Base-by-base conservation (phyloP, 2,797 vertebrate genomes). In the Prionace glauca region DNA sequence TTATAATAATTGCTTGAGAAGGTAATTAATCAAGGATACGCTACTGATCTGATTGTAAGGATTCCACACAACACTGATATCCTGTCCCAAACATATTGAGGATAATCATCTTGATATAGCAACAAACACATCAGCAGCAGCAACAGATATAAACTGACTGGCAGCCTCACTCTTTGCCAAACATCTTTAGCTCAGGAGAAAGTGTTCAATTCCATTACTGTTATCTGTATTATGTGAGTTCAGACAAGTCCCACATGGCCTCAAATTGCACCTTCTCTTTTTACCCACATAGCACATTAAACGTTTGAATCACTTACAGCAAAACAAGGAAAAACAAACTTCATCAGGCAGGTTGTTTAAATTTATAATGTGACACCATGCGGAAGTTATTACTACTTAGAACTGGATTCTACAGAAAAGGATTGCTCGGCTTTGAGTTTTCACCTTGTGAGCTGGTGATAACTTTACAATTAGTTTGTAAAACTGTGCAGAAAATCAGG, bases 171-270 rank as follows among this genome's bases (percentile, higher is more conserved):
- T 69, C n/a, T 92, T 65, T 41, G n/a, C n/a, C 9, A 36, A 16
- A 67, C n/a, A 24, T 9, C 32, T 36, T 41, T 92, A 62, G 90
- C 90, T 92, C 90, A 67, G 65, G n/a, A 92, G n/a, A 41, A 36
- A 41, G 20, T 36, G 62, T 69, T 92, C 18, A 92, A 36, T 12
- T 69, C 65, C 90, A 92, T 65, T 41, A 92, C 41, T 92, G 65
- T 69, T 92, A 92, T 92, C 65, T 69, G 36, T 22, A 36, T 3
- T 90, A 92, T 4, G 65, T 92, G 90, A 69, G 90, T 41, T 41
- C 90, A 92, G 90, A 69, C 90, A 92, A 92, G 10, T 69, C 22
- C 62, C 90, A 92, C 36, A 41, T 92, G 65, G 62, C 88, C 20
- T 14, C n/a, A n/a, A 92, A 92, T 36, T 67, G 24, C n/a, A 84